Evolutionary conservation across 2,113 vertebrate species (phyloP).

Genomic region (Chlorodrepanis virens): DNA sequence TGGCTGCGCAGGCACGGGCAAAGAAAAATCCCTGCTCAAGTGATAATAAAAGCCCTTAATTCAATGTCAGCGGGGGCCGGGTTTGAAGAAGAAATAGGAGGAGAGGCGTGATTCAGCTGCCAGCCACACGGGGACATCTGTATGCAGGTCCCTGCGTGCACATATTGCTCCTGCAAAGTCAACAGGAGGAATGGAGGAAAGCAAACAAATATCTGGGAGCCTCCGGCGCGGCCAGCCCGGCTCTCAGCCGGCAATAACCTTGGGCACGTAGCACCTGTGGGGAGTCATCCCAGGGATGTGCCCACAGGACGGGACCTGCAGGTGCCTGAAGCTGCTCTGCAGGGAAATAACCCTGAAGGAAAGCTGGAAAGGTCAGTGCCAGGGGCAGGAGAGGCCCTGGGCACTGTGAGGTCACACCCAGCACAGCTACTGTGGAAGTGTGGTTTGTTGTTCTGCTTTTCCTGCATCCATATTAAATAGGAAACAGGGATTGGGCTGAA

Average conservation of each 20-base stretch:
- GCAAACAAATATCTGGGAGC: background rate
- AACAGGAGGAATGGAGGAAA: background rate
- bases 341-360: background rate
- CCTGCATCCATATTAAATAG: background rate
- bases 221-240: rapidly evolving
- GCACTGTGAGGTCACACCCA: rapidly evolving
- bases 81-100: background rate
- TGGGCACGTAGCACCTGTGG: rapidly evolving
- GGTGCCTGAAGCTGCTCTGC: background rate
- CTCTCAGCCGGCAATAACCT: rapidly evolving
- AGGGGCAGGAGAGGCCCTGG: rapidly evolving
- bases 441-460: background rate
- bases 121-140: background rate
- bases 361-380: rapidly evolving
- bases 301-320: background rate
- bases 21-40: slow-evolving; percentile 11
- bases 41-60: slow-evolving; percentile 38
- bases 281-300: rapidly evolving
- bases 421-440: rapidly evolving
- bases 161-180: background rate
- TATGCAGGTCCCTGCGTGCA: background rate
- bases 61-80: background rate
- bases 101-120: background rate
- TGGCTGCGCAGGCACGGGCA: background rate
- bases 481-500: background rate